Evolutionary conservation across 2,797 vertebrate genomes (phyloP).

Genomic region (Emys orbicularis): DNA sequence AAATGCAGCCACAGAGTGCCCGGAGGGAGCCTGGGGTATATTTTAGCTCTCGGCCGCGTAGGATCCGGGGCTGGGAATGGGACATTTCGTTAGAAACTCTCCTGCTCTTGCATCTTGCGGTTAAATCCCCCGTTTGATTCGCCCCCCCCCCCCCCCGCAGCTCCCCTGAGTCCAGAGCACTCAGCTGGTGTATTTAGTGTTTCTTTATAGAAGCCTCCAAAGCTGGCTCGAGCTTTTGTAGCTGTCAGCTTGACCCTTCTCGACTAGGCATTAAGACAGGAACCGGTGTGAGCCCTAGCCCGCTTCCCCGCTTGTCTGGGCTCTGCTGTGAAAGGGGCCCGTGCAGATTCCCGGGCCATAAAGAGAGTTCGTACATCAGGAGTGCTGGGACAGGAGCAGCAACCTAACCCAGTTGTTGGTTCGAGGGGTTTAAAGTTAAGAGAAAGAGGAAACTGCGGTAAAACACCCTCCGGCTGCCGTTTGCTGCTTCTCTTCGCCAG

Average conservation of each 20-base stretch:
- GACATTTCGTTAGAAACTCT: not conserved
- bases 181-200: accelerated
- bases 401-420: not conserved
- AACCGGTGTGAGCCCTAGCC: accelerated
- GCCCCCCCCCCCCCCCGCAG: not conserved
- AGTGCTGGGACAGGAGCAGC: not conserved
- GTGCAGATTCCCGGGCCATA: not conserved
- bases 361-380: no score
- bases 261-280: not conserved
- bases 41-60: no score
- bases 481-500: not conserved
- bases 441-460: not conserved
- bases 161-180: accelerated
- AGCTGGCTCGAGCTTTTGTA: accelerated
- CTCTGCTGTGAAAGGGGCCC: not conserved
- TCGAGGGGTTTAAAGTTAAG: not conserved
- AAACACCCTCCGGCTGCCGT: not conserved
- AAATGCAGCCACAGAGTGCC: not conserved
- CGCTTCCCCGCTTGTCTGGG: not conserved
- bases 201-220: not conserved
- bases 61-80: not conserved
- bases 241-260: not conserved
- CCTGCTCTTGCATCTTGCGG: not conserved
- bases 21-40: not conserved
- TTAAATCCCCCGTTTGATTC: not conserved